phyloP scores from a whole-genome alignment of 2,888 invertebrate species.

The Parasteatoda lunata region DNA sequence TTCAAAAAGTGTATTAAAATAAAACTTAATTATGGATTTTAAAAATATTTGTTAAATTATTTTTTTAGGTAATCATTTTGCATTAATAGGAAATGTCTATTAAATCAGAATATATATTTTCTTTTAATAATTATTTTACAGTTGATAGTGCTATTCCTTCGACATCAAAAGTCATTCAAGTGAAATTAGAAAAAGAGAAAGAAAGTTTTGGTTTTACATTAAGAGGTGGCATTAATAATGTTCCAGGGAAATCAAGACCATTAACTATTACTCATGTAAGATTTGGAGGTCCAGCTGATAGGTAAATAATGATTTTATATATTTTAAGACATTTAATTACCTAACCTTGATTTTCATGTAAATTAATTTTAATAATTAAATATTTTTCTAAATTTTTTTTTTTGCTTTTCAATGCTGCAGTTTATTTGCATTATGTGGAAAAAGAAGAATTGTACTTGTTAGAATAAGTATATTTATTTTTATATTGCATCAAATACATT shows the following conservation, averaged over 20 bases:
- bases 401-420: too few species aligned
- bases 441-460: background rate
- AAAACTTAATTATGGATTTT: too few species aligned
- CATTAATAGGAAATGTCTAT: background rate
- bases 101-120: background rate
- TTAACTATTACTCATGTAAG: constrained; percentile 91
- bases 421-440: background rate
- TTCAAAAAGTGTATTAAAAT: too few species aligned
- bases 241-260: constrained; percentile 80
- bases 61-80: background rate
- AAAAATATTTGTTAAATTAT: background rate
- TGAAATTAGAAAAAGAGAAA: constrained; percentile 85
- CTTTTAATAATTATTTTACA: constrained; percentile 8
- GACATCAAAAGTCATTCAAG: constrained; percentile 75
- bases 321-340: background rate
- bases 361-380: background rate
- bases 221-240: constrained; percentile 84
- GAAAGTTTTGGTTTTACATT: constrained; percentile 92
- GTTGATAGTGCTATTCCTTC: constrained; percentile 59
- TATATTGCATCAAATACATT: background rate
- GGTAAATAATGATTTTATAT: constrained; percentile 74
- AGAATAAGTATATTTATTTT: background rate
- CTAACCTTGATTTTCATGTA: background rate
- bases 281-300: constrained; percentile 90
- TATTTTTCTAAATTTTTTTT: background rate